Base-by-base conservation (phyloP, 2,113 vertebrate genomes). In the Amphiprion percula region DNA sequence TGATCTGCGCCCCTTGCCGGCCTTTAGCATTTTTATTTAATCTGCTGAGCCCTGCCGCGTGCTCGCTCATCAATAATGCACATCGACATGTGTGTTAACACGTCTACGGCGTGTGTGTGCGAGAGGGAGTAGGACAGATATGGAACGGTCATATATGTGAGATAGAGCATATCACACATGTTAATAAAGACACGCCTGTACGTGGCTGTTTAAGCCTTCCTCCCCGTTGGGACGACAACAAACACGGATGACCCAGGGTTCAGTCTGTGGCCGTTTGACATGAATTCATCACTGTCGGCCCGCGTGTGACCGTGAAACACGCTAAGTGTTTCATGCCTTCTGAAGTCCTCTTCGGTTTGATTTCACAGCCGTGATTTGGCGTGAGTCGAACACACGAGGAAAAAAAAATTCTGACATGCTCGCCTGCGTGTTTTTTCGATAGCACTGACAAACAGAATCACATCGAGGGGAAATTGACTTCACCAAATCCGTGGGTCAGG, bases 21-120 rank as follows among this genome's bases (percentile, higher is more conserved):
- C 96, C 96, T 96, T 97, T 96, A 96, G 96, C 96, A 95, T 96
- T 97, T 94, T 96, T 93, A 96, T 96, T 97, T 97, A 96, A 97
- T 96, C 95, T 96, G 94, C 93, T 92, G 94, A 94, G 92, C 94
- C 90, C 87, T 92, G 88, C 95, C 90, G 94, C 93, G 94, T 89
- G 87, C 94, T 94, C 94, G 79, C 95, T 95, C 95, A 97, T 96
- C 94, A 96, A 95, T 95, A 96, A 95, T 96, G 95, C 95, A 96
- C 95, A 93, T 87, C 83, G 93, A 97, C 96, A 95, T 96, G 95
- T 95, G 94, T 96, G 95, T 96, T 97, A 97, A 97, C 96, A 98
- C 96, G 94, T 96, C 95, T 79, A 81, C 89, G 89, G 91, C 61
- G 85, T 66, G 71, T 69, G 78, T 63, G 83, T 60, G 77, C 33